These are phyloP conservation scores for Paratrypauchen microcephalus DNA, from an alignment of 2,797 vertebrate species.

Conservation along the genomic window DNA sequence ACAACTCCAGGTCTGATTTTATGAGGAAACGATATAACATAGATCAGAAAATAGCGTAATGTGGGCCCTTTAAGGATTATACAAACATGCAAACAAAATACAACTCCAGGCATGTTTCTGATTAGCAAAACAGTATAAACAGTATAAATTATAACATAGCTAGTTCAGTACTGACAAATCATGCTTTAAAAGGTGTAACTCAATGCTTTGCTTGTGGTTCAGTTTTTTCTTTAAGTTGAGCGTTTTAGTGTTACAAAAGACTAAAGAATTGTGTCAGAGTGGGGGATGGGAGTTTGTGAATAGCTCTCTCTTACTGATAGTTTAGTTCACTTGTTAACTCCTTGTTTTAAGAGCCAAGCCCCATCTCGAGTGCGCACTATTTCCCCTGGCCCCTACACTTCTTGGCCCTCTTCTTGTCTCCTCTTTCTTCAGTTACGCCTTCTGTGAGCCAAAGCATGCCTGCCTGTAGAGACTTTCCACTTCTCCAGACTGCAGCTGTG, in stretches of 20 bases:
- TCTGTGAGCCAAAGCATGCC: constrained; percentile 36
- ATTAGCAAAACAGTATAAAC: too few species aligned
- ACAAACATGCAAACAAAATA: too few species aligned
- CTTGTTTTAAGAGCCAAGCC: neutral
- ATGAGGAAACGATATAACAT: too few species aligned
- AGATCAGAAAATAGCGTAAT: too few species aligned
- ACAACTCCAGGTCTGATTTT: too few species aligned
- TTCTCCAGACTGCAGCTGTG: constrained; percentile 67
- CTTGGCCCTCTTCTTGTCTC: neutral
- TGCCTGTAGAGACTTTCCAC: constrained; percentile 63
- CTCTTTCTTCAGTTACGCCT: constrained; percentile 2
- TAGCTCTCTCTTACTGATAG: neutral
- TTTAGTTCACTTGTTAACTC: neutral
- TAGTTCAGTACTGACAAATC: too few species aligned
- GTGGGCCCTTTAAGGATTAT: too few species aligned
- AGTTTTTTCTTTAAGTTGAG: neutral
- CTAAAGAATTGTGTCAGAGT: neutral
- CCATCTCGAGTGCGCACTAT: neutral
- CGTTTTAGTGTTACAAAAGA: neutral
- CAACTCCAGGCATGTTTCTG: too few species aligned
- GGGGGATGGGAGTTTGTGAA: neutral
- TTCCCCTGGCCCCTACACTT: neutral
- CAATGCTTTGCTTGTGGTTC: neutral
- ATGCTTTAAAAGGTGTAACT: too few species aligned
- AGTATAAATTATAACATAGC: too few species aligned